These are phyloP conservation scores for Lycia hirtaria DNA, from an alignment of 2,888 invertebrate genomes.

Conservation along the genomic window DNA sequence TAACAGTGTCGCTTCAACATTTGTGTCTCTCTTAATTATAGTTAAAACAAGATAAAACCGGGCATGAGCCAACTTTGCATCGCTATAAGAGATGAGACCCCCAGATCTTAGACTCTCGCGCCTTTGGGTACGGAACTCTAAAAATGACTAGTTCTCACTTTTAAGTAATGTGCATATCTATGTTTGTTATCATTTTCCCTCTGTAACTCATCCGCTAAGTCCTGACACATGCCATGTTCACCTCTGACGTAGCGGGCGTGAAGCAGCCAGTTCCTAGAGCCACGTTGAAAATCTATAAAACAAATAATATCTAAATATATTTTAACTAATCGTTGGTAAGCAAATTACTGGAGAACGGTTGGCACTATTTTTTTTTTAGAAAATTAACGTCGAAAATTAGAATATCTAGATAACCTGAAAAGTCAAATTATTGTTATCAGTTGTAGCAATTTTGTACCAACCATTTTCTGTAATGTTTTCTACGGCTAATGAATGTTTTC, in stretches of 20 bases:
- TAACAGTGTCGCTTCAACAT: too few relatives aligned
- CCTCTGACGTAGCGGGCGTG: conserved; percentile 78
- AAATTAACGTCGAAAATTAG: too few relatives aligned
- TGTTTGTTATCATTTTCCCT: conserved; percentile 66
- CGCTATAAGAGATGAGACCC: too few relatives aligned
- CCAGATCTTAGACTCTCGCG: too few relatives aligned
- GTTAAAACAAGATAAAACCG: too few relatives aligned
- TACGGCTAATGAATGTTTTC: conserved; percentile 39
- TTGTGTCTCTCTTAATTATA: too few relatives aligned
- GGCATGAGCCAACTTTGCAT: too few relatives aligned
- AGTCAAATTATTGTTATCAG: too few relatives aligned
- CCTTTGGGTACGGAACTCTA: too few relatives aligned
- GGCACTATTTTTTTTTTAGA: too few relatives aligned
- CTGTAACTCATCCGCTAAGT: conserved; percentile 70
- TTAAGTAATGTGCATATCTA: conserved; percentile 73
- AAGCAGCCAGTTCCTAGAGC: conserved; percentile 74
- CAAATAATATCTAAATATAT: not conserved
- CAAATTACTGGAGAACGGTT: too few relatives aligned
- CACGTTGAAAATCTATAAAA: conserved; percentile 56
- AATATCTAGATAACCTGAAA: too few relatives aligned
- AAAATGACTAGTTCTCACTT: conserved; percentile 51
- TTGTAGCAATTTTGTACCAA: conserved; percentile 24
- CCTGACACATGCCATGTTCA: conserved; percentile 68
- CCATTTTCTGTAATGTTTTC: conserved; percentile 44
- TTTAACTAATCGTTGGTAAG: not conserved